Conservation (phyloP, 2,113 vertebrate species). For the Pluvialis apricaria region DNA sequence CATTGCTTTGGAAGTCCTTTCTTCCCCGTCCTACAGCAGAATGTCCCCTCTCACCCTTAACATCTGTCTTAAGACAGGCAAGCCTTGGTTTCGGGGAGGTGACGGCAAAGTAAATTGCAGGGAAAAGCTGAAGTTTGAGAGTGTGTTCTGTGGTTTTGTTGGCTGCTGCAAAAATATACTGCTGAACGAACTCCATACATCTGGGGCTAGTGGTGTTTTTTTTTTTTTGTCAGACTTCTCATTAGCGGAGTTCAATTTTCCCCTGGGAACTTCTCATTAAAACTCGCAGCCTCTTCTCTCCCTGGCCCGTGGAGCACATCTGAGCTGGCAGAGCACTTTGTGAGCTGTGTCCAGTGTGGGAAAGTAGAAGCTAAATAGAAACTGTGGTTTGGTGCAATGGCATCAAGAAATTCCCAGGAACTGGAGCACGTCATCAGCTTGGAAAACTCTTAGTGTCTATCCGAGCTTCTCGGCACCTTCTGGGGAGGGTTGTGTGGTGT, state of each 20-base stretch:
- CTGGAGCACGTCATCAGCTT: background rate
- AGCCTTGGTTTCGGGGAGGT: background rate
- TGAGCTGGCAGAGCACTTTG: background rate
- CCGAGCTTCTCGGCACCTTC: background rate
- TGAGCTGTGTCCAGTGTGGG: background rate
- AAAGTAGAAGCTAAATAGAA: background rate
- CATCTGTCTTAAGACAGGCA: background rate
- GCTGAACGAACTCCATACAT: background rate
- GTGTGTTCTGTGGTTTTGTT: background rate
- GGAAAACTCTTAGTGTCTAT: background rate
- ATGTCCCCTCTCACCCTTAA: background rate
- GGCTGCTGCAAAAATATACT: background rate
- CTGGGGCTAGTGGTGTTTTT: background rate
- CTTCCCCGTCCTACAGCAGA: background rate
- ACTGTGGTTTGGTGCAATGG: background rate
- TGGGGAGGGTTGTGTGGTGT: background rate
- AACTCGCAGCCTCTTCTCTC: background rate
- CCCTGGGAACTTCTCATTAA: background rate
- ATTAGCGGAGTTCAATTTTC: slow-evolving; percentile 4
- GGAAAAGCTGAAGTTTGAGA: background rate
- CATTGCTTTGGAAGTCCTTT: background rate
- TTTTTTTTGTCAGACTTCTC: background rate
- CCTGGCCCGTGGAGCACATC: background rate
- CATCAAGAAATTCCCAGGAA: background rate
- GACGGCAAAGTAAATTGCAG: background rate